Base-by-base conservation (phyloP, 2,888 invertebrate genomes). In the Crioceris asparagi region DNA sequence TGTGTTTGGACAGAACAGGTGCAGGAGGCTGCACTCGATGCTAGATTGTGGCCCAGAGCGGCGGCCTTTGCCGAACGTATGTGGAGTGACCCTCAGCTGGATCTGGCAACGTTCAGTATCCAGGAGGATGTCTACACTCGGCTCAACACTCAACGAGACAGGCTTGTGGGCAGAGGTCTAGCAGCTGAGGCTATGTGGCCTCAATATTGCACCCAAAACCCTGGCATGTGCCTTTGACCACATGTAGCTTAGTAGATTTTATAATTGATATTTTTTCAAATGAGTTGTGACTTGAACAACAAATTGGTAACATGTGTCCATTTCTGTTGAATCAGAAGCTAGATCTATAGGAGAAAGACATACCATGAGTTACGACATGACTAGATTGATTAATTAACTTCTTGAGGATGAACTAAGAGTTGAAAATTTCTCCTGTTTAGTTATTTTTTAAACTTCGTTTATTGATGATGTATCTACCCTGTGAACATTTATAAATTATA, bases 41-140 rank as follows among this genome's bases (percentile, higher is more conserved):
- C 80, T 47, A 73, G 87, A 54, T 66, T 88, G 53, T 88, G 87
- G 87, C 88, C 88, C 23, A 69, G 88, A 41, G 71, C 80, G 3
- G 81, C 86, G 0, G 88, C 88, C 2, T 65, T 87, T 45, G 87
- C 81, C 0, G 88, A 88, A 66, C 71, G 88, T 48, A 64, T 84
- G 46, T 83, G 83, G 83, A 70, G 73, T 29, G 80, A 80, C 56
- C 68, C 70, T 27, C 68, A 68, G 31, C 38, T 55, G 8, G 58
- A 58, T 36, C 32, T 45, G 7, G 46, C 49, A 14, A 51, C 52
- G 57, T 43, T 49, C 17, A 64, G 60, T 52, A 72, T 74, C 49
- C 72, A 75, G 23, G 68, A 71, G 47, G 75, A 72, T 50, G 81
- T 82, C 10, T 82, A 83, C 62, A 70, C 77, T 37, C 68, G 83